Percentiles rank a stretch among this genome's conserved stretches.
Evolutionary conservation across 2,888 invertebrate species (phyloP).

Genomic region (Sesamia inferens): DNA sequence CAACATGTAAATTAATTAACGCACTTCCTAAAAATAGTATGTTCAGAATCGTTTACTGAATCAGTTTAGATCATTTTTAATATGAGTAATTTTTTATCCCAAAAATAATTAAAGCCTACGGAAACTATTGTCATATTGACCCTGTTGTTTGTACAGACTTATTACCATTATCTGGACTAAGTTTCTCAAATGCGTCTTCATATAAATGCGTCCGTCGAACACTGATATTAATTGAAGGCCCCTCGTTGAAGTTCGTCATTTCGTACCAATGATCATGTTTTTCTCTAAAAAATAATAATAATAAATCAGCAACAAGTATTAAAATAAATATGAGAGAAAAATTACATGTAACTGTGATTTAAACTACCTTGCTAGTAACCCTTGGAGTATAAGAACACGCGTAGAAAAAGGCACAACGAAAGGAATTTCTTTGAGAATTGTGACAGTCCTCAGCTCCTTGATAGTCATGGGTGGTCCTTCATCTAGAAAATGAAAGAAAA

Average conservation of each 20-base stretch:
- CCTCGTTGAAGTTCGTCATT: conserved; percentile 93
- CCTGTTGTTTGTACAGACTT: too few species aligned
- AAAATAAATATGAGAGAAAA: not conserved
- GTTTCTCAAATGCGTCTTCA: conserved; percentile 98
- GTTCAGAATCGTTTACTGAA: too few species aligned
- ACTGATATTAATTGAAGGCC: conserved; percentile 93
- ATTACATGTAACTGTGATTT: not conserved
- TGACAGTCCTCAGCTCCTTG: conserved; percentile 96
- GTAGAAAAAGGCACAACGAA: conserved; percentile 98
- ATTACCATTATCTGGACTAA: conserved; percentile 96
- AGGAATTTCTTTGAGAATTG: conserved; percentile 97
- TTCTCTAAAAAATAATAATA: conserved; percentile 82
- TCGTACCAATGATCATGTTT: conserved; percentile 94
- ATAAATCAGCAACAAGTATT: not conserved
- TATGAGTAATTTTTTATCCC: too few species aligned
- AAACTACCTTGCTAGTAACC: conserved; percentile 88
- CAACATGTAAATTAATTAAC: too few species aligned
- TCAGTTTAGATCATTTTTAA: too few species aligned
- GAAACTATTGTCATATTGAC: too few species aligned
- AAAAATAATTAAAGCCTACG: too few species aligned
- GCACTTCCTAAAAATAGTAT: too few species aligned
- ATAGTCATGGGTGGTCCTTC: conserved; percentile 96
- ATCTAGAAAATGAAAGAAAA: conserved; percentile 84
- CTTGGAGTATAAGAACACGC: conserved; percentile 95
- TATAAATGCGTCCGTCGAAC: conserved; percentile 98